Conservation (phyloP, 1,140 invertebrate genomes). For the Drosophila varians region DNA sequence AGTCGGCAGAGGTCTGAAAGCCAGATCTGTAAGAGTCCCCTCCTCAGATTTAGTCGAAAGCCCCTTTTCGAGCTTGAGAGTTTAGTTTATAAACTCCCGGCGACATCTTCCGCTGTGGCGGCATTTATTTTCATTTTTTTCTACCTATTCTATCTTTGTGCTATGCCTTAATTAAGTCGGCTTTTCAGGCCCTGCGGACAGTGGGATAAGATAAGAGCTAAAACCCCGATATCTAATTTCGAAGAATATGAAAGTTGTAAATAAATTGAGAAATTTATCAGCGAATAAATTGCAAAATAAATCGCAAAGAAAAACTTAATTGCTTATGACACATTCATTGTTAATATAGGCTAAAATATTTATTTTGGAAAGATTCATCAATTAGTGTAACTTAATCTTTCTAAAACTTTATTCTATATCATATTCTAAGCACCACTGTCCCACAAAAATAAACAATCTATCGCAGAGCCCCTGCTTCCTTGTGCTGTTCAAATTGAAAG, state of each 20-base stretch:
- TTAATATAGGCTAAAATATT: too few species aligned
- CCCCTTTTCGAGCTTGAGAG: constrained; percentile 17
- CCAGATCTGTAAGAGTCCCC: constrained; percentile 8
- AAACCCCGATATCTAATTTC: background rate
- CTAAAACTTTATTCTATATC: too few species aligned
- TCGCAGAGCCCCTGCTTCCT: constrained; percentile 17
- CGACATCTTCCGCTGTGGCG: constrained; percentile 43
- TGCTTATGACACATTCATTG: too few species aligned
- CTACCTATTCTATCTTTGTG: constrained; percentile 24
- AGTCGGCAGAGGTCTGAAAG: constrained; percentile 13
- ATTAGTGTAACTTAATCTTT: too few species aligned
- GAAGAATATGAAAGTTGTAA: background rate
- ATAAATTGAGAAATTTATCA: background rate
- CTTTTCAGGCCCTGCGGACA: constrained; percentile 9
- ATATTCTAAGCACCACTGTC: constrained; percentile 15
- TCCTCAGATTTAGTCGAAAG: constrained; percentile 12
- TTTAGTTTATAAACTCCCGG: constrained; percentile 47
- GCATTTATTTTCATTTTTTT: constrained; percentile 32
- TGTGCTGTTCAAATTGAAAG: constrained; percentile 45
- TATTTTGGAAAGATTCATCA: too few species aligned
- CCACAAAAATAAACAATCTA: constrained; percentile 3
- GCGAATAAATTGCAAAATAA: background rate
- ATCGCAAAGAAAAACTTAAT: background rate
- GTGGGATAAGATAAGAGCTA: constrained; percentile 10
- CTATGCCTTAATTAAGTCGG: constrained; percentile 53